Evolutionary conservation across 2,797 vertebrate species (phyloP).

Genomic region (Mallotus villosus): DNA sequence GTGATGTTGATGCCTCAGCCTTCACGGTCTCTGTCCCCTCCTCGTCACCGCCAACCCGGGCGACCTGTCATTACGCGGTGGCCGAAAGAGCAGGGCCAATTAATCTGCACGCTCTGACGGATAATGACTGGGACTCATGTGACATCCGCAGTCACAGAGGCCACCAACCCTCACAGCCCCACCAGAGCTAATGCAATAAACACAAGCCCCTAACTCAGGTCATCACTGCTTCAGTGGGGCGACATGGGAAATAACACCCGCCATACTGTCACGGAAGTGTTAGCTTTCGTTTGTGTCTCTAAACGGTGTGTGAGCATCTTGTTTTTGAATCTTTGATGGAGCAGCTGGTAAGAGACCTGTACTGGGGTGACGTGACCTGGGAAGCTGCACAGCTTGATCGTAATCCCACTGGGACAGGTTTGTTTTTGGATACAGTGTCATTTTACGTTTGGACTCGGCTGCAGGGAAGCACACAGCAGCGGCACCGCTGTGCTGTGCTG

Average conservation of each 20-base stretch:
- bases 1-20: background rate
- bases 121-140: constrained; percentile 15
- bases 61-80: constrained; percentile 42
- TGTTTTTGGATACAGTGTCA: background rate
- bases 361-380: no score
- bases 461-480: background rate
- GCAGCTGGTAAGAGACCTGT: no score
- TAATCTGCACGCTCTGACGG: constrained; percentile 29
- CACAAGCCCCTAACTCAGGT: background rate
- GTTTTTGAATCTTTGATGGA: no score
- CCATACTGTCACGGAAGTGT: background rate
- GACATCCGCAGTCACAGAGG: background rate
- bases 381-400: no score
- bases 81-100: constrained; percentile 46
- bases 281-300: background rate
- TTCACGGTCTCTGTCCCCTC: background rate
- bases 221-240: background rate
- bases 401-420: background rate
- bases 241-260: background rate
- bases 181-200: background rate
- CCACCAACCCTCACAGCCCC: background rate
- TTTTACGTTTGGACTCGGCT: constrained; percentile 3
- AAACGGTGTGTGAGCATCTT: background rate
- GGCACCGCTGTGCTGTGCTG: background rate
- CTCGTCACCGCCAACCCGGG: constrained; percentile 32